phyloP scores from a whole-genome alignment of 2,797 vertebrate genomes.

The Sciaenops ocellatus region DNA sequence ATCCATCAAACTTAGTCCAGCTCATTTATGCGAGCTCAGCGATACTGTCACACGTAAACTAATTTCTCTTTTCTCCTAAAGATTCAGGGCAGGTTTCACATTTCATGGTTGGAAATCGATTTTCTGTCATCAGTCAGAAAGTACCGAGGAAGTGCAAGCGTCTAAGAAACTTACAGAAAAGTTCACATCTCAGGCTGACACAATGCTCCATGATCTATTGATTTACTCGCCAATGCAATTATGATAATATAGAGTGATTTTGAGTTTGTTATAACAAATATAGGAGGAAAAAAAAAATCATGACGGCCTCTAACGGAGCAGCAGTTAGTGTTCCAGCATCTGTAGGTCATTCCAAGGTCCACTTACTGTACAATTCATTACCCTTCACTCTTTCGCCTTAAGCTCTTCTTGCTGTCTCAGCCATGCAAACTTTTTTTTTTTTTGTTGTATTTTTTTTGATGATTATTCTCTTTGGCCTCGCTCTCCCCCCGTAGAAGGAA shows the following conservation, averaged over 20 bases:
- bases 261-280: slow-evolving; percentile 17
- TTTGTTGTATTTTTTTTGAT: not conserved
- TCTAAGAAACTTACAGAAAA: slow-evolving; percentile 8
- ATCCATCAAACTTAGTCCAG: not conserved
- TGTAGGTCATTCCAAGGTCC: slow-evolving; percentile 35
- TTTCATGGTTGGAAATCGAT: slow-evolving; percentile 27
- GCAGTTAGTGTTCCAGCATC: not conserved
- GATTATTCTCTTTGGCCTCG: slow-evolving; percentile 33
- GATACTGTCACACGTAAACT: not conserved
- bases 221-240: slow-evolving; percentile 15
- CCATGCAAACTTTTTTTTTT: not conserved
- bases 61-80: not conserved
- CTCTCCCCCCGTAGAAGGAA: slow-evolving; percentile 8
- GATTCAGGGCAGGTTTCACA: not conserved
- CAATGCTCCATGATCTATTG: not conserved
- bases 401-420: slow-evolving; percentile 6
- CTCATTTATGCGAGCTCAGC: not conserved
- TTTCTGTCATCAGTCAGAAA: slow-evolving; percentile 42
- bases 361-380: slow-evolving; percentile 10
- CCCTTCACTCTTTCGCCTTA: slow-evolving; percentile 11
- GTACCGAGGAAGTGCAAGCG: not conserved
- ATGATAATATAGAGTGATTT: slow-evolving; percentile 9
- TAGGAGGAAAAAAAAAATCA: not conserved
- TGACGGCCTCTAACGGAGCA: not conserved
- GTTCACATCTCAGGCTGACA: slow-evolving; percentile 2